These are phyloP conservation scores for Troides aeacus DNA, from an alignment of 2,888 invertebrate genomes.

Conservation along the genomic window DNA sequence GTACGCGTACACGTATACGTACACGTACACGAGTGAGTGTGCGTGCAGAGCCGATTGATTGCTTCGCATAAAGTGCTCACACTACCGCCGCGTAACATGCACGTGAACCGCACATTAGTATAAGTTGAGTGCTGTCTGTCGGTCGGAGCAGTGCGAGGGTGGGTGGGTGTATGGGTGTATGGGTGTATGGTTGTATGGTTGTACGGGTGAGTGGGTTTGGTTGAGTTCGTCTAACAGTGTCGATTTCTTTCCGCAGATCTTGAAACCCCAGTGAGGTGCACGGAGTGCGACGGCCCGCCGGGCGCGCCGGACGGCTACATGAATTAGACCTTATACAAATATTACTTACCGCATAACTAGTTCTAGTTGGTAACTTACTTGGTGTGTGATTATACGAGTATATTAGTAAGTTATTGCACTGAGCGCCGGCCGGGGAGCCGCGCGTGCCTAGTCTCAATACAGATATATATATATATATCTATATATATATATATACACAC, in stretches of 20 bases:
- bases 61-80: too few relatives aligned
- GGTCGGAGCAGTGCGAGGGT: not conserved
- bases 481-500: not conserved
- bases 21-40: too few relatives aligned
- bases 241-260: slow-evolving; percentile 63
- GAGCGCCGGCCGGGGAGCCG: slow-evolving; percentile 63
- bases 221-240: slow-evolving; percentile 1
- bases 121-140: too few relatives aligned
- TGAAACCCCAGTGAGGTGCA: slow-evolving; percentile 61
- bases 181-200: not conserved
- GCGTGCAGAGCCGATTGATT: too few relatives aligned
- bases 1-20: too few relatives aligned
- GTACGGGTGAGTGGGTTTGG: not conserved
- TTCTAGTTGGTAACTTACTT: slow-evolving; percentile 71
- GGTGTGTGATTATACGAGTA: slow-evolving; percentile 67
- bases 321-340: slow-evolving; percentile 59
- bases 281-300: slow-evolving; percentile 54
- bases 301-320: slow-evolving; percentile 59
- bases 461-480: slow-evolving; percentile 56
- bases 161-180: not conserved
- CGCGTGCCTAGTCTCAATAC: slow-evolving; percentile 77
- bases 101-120: too few relatives aligned
- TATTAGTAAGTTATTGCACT: slow-evolving; percentile 73
- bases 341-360: slow-evolving; percentile 66
- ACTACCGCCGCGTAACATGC: too few relatives aligned